phyloP scores from a whole-genome alignment of 2,888 invertebrate species.

The Periphyllus acericola region DNA sequence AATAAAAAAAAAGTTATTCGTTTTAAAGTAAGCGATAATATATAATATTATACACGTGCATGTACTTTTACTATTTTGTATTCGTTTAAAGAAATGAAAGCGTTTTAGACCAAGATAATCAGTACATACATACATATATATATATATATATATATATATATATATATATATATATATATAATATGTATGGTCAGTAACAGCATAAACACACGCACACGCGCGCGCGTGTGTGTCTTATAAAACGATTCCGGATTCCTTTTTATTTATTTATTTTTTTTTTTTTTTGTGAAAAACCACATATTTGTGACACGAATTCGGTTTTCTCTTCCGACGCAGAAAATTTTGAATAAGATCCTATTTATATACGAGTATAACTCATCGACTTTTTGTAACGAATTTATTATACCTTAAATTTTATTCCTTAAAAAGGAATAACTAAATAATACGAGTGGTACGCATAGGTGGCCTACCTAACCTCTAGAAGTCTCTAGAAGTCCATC shows the following conservation, averaged over 20 bases:
- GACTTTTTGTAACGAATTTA: too few relatives aligned
- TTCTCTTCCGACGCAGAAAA: not conserved
- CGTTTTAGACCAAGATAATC: not conserved
- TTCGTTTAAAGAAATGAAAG: constrained; percentile 21
- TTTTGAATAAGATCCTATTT: not conserved
- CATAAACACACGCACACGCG: not conserved
- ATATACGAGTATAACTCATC: too few relatives aligned
- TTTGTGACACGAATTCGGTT: not conserved
- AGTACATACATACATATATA: not conserved
- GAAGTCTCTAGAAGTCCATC: too few relatives aligned
- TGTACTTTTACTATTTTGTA: not conserved
- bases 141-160: not conserved
- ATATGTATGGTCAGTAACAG: not conserved
- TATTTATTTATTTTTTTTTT: too few relatives aligned
- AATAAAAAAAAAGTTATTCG: too few relatives aligned
- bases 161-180: too few relatives aligned
- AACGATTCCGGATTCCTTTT: too few relatives aligned
- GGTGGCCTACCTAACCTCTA: too few relatives aligned
- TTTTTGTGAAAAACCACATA: not conserved
- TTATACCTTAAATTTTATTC: too few relatives aligned
- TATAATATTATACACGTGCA: not conserved
- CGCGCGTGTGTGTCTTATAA: not conserved
- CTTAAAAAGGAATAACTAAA: too few relatives aligned
- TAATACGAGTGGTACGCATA: too few relatives aligned
- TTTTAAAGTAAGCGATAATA: not conserved